phyloP scores from a whole-genome alignment of 2,113 vertebrate species.

The Menura novaehollandiae region DNA sequence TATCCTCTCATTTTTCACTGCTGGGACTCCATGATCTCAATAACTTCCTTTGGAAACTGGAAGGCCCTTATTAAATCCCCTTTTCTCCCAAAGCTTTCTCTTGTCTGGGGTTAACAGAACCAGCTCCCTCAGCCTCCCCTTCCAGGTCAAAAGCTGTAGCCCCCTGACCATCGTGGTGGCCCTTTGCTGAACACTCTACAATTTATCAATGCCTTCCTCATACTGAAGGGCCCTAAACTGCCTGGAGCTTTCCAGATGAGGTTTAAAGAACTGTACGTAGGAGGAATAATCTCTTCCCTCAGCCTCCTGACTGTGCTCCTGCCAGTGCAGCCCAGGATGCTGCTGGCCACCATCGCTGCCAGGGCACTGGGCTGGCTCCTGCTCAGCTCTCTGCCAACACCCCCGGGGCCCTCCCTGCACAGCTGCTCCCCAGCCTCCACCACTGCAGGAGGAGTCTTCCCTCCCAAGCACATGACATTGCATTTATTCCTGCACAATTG shows the following conservation, averaged over 20 bases:
- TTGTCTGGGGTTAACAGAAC: background rate
- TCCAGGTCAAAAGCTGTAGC: background rate
- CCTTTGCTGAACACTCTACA: fast-evolving
- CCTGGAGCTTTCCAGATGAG: background rate
- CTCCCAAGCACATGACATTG: background rate
- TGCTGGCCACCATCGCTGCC: fast-evolving
- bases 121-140: background rate
- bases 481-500: background rate
- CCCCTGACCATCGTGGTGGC: background rate
- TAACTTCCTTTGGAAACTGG: background rate
- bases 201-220: background rate
- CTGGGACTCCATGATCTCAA: background rate
- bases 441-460: background rate
- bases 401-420: background rate
- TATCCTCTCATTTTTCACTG: background rate
- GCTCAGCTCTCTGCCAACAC: background rate
- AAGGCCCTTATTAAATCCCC: background rate
- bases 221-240: background rate
- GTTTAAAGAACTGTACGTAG: background rate
- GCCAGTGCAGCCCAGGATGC: background rate
- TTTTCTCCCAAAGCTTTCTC: background rate
- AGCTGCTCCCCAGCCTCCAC: background rate
- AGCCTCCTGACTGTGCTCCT: background rate
- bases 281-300: background rate
- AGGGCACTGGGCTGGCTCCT: background rate